Conservation (phyloP, 2,113 vertebrate species). For the Chamaetylas fuelleborni region DNA sequence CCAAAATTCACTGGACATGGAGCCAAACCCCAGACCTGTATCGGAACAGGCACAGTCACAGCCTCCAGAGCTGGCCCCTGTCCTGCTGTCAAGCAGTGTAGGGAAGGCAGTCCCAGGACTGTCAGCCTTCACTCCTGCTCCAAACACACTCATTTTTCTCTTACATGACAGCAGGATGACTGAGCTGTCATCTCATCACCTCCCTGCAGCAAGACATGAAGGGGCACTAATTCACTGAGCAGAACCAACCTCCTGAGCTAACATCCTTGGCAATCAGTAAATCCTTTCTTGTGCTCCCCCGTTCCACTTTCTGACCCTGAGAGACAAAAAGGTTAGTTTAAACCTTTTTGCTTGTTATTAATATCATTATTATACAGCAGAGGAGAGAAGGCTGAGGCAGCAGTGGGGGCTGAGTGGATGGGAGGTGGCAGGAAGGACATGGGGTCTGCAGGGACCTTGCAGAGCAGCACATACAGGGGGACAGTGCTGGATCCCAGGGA, state of each 20-base stretch:
- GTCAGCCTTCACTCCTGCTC: not conserved
- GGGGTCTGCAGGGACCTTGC: not conserved
- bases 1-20: not conserved
- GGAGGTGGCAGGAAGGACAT: not conserved
- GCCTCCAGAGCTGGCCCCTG: not conserved
- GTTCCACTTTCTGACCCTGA: not conserved
- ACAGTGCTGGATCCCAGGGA: not conserved
- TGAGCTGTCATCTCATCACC: not conserved
- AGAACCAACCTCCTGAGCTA: not conserved
- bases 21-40: not conserved
- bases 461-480: not conserved
- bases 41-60: not conserved
- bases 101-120: not conserved
- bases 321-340: not conserved
- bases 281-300: not conserved
- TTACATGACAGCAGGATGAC: not conserved
- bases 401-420: not conserved
- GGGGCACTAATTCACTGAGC: not conserved
- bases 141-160: not conserved
- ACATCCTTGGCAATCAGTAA: not conserved
- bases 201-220: not conserved
- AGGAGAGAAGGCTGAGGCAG: not conserved
- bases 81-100: accelerated
- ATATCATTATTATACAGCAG: not conserved
- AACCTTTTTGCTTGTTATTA: not conserved